phyloP scores from a whole-genome alignment of 1,140 invertebrate genomes.

The Conus ventricosus region DNA sequence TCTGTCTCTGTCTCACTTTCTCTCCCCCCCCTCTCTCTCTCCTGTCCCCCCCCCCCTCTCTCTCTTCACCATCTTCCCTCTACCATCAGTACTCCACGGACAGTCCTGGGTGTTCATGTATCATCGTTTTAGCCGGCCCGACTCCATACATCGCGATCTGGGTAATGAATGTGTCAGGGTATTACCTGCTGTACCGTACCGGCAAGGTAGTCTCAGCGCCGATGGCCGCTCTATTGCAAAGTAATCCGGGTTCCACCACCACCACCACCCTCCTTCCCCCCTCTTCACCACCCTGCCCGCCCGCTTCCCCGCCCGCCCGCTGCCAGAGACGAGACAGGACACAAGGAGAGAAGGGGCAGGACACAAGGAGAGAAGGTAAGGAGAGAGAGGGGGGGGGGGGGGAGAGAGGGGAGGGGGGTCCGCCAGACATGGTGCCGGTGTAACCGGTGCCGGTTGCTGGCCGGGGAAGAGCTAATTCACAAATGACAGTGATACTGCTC shows the following conservation, averaged over 20 bases:
- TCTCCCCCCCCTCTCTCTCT: neutral
- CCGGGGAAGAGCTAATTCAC: conserved; percentile 4
- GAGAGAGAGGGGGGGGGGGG: neutral
- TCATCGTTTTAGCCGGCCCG: neutral
- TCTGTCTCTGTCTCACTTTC: neutral
- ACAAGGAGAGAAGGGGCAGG: neutral
- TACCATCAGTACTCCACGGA: neutral
- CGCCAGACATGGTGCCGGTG: neutral
- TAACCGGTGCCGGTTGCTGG: neutral
- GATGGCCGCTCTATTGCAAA: neutral
- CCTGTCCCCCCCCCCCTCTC: neutral
- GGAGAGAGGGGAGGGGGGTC: neutral
- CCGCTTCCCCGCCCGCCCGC: too few relatives aligned
- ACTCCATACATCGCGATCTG: conserved; percentile 10
- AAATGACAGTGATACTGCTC: conserved; percentile 24
- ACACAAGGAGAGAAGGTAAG: neutral
- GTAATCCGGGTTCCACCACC: too few relatives aligned
- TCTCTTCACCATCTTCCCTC: too few relatives aligned
- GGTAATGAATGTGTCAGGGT: conserved; percentile 24
- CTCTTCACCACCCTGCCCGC: too few relatives aligned
- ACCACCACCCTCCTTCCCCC: too few relatives aligned
- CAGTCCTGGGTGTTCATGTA: neutral
- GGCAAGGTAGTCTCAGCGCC: neutral
- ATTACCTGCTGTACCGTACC: neutral
- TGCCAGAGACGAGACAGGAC: neutral